Evolutionary conservation across 2,888 invertebrate species (phyloP), one percentile per base, ranked within the genome.

Genomic region (Euzophera pinguis): DNA sequence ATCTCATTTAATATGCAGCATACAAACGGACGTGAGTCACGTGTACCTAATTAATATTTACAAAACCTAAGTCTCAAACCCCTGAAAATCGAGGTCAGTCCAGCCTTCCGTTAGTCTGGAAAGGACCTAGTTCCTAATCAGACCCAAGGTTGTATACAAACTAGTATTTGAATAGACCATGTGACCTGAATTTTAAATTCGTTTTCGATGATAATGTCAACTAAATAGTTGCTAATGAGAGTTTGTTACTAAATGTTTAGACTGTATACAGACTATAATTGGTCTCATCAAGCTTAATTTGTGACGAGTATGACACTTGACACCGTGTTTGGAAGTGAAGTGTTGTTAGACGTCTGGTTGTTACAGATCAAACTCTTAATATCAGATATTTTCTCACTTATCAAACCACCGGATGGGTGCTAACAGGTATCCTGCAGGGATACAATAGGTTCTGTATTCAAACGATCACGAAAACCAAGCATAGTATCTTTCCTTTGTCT

Each of bases 71-170:
- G 10, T 51, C 42, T 37, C 27, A 27, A 27, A 43, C 32, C 42
- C 17, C 42, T 17, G 17, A 27, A 22, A 38, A 51, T 58, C 55
- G 55, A 55, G 55, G 58, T 47, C 58, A 53, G 35, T 16, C 42
- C 32, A 50, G 48, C 47, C 49, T 54, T 52, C 53, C 54, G 53
- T 50, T 9, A 3, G 13, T 47, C 43, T 16, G 14, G 45, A 50
- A 55, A 47, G 45, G 47, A 53, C 37, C 53, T 54, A 56, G 47
- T 42, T 47, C 34, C 52, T 52, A 49, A 37, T 52, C 29, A 42
- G 51, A 49, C 43, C 41, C 47, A 58, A 57, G 51, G 50, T 39
- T 52, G 35, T 50, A 53, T 50, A 14, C 42, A 43, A 38, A 41
- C 42, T 38, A 55, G 53, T 55, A 53, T 57, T 52, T 43, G 9